phyloP scores from a whole-genome alignment of 2,797 vertebrate species.

The Labroides dimidiatus region DNA sequence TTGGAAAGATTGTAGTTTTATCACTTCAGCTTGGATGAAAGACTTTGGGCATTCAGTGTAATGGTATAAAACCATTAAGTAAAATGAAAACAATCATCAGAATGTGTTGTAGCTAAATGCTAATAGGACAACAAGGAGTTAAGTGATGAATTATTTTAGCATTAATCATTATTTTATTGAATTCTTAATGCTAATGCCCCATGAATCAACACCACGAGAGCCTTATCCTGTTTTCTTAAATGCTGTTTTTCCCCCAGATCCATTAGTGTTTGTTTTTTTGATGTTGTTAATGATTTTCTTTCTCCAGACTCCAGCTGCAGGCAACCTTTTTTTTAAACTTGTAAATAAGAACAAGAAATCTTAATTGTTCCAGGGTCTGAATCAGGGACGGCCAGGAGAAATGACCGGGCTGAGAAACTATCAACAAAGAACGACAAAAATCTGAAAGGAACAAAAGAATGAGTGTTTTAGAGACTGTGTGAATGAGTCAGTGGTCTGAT shows the following conservation, averaged over 20 bases:
- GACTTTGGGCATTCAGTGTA: not conserved
- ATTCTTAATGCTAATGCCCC: not conserved
- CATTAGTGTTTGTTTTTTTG: not conserved
- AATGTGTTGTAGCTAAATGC: not conserved
- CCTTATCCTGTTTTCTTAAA: not conserved
- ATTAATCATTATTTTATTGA: not conserved
- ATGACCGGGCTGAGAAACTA: conserved; percentile 14
- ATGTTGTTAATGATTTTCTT: too few relatives aligned
- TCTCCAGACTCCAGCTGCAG: not conserved
- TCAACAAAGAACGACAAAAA: not conserved
- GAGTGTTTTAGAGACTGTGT: conserved; percentile 12
- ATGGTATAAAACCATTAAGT: not conserved
- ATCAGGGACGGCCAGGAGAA: not conserved
- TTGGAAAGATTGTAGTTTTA: not conserved
- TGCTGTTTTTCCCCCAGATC: accelerated
- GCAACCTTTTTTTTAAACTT: not conserved
- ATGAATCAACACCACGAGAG: not conserved
- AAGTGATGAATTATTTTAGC: too few relatives aligned
- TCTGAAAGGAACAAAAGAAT: conserved; percentile 35
- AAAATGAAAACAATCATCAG: too few relatives aligned
- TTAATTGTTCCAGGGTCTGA: conserved; percentile 2
- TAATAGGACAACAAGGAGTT: not conserved
- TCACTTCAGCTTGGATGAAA: not conserved
- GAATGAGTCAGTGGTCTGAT: conserved; percentile 5
- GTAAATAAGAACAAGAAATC: not conserved